phyloP scores from a whole-genome alignment of 2,113 vertebrate genomes.

The Chloropsis cyanopogon region DNA sequence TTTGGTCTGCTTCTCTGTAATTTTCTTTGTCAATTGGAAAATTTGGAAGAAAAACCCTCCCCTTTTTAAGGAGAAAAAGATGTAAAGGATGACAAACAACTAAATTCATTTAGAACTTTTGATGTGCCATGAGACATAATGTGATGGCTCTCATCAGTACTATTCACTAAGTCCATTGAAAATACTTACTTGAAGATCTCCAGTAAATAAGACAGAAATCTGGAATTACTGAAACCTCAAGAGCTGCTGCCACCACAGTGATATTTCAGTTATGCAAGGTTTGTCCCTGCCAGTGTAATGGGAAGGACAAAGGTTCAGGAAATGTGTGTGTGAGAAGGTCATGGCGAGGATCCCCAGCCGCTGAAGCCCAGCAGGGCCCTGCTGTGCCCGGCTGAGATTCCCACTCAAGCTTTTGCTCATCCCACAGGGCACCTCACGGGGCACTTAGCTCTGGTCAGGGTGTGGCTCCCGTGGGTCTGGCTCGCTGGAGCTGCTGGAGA shows the following conservation, averaged over 20 bases:
- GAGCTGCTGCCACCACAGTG: not conserved
- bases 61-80: not conserved
- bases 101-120: not conserved
- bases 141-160: not conserved
- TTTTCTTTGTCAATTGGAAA: not conserved
- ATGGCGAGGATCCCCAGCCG: fast-evolving
- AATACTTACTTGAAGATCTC: not conserved
- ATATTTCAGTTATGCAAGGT: not conserved
- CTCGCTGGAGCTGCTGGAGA: not conserved
- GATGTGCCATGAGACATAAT: not conserved
- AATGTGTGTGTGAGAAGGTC: fast-evolving
- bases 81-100: not conserved
- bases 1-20: not conserved
- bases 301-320: not conserved
- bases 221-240: not conserved
- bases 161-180: not conserved
- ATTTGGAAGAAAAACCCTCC: not conserved
- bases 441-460: not conserved
- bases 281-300: not conserved
- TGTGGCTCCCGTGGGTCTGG: fast-evolving
- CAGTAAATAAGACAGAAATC: not conserved
- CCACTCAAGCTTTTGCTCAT: not conserved
- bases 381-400: not conserved
- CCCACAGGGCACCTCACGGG: not conserved
- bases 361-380: not conserved